phyloP scores from a whole-genome alignment of 2,797 vertebrate genomes.

The Microcaecilia unicolor region DNA sequence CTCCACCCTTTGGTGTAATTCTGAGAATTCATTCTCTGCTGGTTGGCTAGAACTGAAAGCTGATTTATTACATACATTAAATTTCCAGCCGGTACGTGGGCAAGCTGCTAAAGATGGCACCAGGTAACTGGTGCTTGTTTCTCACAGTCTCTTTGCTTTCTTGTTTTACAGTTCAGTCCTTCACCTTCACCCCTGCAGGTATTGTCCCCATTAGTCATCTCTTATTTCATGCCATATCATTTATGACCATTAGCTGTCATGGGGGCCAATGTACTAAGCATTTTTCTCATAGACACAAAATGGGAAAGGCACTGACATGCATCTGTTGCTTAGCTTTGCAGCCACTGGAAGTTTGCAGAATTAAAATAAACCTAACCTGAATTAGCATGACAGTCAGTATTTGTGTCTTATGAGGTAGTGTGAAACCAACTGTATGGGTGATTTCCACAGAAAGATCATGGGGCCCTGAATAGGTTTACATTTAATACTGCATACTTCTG shows the following conservation, averaged over 20 bases:
- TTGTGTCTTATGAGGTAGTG: conserved; percentile 5
- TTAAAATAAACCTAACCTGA: conserved; percentile 4
- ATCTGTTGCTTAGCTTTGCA: too few species aligned
- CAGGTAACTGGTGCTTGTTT: conserved; percentile 49
- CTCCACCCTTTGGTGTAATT: neutral
- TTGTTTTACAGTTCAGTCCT: conserved; percentile 88
- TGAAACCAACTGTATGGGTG: neutral
- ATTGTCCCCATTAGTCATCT: conserved; percentile 82
- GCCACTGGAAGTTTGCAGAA: conserved; percentile 4
- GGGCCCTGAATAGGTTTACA: neutral
- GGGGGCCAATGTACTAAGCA: too few species aligned
- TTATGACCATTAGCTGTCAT: conserved; percentile 14
- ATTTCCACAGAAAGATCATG: conserved; percentile 1
- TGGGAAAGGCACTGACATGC: too few species aligned
- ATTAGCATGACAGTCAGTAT: conserved; percentile 1
- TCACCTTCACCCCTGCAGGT: conserved; percentile 88
- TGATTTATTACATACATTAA: conserved; percentile 15
- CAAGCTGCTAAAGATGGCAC: conserved; percentile 6
- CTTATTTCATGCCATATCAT: conserved; percentile 26
- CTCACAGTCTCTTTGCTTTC: conserved; percentile 77
- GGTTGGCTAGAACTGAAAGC: conserved; percentile 27
- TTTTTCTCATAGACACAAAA: too few species aligned
- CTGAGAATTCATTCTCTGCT: conserved; percentile 24
- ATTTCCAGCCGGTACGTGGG: neutral
- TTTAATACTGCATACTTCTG: conserved; percentile 12